Percentiles rank a stretch among this genome's conserved stretches.
Conservation (phyloP, 2,888 invertebrate species). For the Rhamphomyia laevipes region DNA sequence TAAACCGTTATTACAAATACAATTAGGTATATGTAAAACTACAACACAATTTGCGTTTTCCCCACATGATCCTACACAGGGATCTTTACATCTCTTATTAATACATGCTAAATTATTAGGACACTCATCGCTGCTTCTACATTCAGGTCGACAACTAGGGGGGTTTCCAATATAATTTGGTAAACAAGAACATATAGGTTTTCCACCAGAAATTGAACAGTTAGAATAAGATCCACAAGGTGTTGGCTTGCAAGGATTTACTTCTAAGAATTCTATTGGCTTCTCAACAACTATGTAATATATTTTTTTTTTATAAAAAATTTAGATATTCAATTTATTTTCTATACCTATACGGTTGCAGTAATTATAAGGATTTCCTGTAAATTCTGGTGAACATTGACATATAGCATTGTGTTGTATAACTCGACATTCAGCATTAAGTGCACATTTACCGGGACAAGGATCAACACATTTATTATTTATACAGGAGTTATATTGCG, state of each 20-base stretch:
- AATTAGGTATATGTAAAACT: conserved; percentile 63
- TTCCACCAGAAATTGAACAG: conserved; percentile 49
- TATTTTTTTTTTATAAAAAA: conserved; percentile 36
- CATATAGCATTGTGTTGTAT: conserved; percentile 72
- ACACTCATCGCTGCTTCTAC: conserved; percentile 60
- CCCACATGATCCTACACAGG: conserved; percentile 70
- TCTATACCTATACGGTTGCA: conserved; percentile 39
- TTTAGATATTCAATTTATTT: too few species aligned
- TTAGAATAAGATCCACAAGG: conserved; percentile 68
- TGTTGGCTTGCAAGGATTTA: conserved; percentile 57
- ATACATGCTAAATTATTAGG: conserved; percentile 52
- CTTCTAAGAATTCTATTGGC: conserved; percentile 24
- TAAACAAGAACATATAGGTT: conserved; percentile 55
- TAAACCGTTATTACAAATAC: conserved; percentile 52
- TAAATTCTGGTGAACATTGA: conserved; percentile 52
- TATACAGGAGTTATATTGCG: conserved; percentile 53
- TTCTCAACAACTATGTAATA: conserved; percentile 41
- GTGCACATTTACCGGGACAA: conserved; percentile 61
- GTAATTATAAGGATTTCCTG: conserved; percentile 60
- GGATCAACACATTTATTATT: conserved; percentile 63
- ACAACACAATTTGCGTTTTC: conserved; percentile 61
- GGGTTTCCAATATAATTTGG: conserved; percentile 59
- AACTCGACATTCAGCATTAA: conserved; percentile 55
- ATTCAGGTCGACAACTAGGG: conserved; percentile 60
- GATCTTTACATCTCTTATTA: conserved; percentile 59